Evolutionary conservation across 2,113 vertebrate species (phyloP).

Genomic region (Pseudolaguvia tuberculata): DNA sequence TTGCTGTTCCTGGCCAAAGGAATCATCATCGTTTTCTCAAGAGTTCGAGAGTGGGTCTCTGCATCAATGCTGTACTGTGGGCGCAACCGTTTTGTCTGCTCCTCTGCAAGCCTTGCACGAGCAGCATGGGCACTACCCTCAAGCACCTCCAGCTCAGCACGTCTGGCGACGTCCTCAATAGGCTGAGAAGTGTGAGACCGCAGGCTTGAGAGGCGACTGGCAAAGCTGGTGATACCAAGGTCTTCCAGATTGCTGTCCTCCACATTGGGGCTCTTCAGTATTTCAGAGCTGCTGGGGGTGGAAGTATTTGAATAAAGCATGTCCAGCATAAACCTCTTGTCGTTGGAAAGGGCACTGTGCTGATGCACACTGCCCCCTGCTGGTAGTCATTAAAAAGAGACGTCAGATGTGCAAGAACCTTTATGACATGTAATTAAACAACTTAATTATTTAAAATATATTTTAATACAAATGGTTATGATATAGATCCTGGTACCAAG

Average conservation of each 20-base stretch:
- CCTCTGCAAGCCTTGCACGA: conserved; percentile 55
- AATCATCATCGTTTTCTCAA: conserved; percentile 67
- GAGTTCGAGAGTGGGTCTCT: conserved; percentile 65
- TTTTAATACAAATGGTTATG: neutral
- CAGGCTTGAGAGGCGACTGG: conserved; percentile 57
- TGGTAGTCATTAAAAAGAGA: conserved; percentile 4
- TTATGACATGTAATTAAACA: neutral
- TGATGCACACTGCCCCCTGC: conserved; percentile 55
- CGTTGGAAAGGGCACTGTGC: conserved; percentile 65
- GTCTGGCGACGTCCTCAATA: conserved; percentile 50
- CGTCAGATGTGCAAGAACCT: neutral
- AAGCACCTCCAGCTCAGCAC: conserved; percentile 61
- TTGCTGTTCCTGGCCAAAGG: conserved; percentile 66
- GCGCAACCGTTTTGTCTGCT: conserved; percentile 54
- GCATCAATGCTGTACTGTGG: conserved; percentile 75
- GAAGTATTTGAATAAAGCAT: conserved; percentile 72
- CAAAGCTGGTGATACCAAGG: conserved; percentile 38
- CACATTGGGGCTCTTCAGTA: neutral
- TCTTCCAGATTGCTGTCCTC: conserved; percentile 36
- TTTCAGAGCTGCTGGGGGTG: conserved; percentile 20
- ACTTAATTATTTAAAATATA: neutral
- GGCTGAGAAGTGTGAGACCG: conserved; percentile 34
- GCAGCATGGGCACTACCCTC: conserved; percentile 62
- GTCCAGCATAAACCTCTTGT: conserved; percentile 73
- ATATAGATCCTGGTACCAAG: neutral